Conservation (phyloP, 2,797 vertebrate species). For the Melanotaenia boesemani region DNA sequence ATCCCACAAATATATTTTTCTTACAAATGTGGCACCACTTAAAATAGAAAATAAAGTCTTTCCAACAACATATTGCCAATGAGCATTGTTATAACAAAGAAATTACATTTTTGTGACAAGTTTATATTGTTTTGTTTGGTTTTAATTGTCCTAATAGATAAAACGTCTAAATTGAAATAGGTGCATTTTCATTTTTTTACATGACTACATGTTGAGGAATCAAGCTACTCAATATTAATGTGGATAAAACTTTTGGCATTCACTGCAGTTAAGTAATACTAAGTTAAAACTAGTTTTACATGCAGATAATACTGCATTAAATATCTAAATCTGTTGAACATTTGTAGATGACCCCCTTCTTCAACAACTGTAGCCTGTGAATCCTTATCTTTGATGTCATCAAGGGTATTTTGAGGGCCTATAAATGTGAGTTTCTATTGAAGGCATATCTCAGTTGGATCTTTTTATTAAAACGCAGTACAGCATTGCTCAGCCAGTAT, state of each 20-base stretch:
- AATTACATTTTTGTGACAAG: too few relatives aligned
- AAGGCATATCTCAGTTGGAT: neutral
- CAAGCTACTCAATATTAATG: neutral
- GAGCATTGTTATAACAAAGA: too few relatives aligned
- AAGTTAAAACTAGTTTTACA: neutral
- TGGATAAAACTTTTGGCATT: neutral
- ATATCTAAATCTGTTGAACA: constrained; percentile 1
- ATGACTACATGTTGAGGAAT: too few relatives aligned
- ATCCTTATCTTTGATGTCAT: constrained; percentile 21
- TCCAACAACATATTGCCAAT: too few relatives aligned
- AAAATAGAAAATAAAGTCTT: too few relatives aligned
- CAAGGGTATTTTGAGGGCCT: neutral
- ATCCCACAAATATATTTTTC: too few relatives aligned
- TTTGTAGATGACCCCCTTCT: constrained; percentile 2
- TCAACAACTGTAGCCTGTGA: neutral
- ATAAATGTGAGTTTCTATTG: constrained; percentile 24
- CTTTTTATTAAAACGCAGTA: constrained; percentile 18
- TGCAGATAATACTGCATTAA: neutral
- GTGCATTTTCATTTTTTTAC: too few relatives aligned
- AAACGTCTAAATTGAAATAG: too few relatives aligned
- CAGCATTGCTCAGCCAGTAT: constrained; percentile 28
- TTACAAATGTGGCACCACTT: too few relatives aligned
- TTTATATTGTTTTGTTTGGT: too few relatives aligned
- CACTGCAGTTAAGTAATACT: neutral
- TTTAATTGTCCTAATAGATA: too few relatives aligned